phyloP scores from a whole-genome alignment of 2,888 invertebrate genomes.

The Ennomos erosarius region DNA sequence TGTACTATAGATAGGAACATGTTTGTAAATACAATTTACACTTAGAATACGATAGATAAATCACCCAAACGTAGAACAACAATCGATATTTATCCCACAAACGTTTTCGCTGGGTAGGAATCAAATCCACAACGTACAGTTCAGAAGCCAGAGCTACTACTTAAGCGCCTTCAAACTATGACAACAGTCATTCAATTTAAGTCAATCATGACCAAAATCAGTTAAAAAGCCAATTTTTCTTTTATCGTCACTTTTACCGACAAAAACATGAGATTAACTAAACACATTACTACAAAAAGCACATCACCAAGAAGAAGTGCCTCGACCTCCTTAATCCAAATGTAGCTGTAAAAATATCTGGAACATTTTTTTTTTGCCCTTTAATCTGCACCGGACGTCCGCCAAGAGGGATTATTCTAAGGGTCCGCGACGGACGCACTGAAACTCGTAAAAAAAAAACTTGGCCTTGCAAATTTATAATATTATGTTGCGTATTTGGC shows the following conservation, averaged over 20 bases:
- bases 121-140: too few relatives aligned
- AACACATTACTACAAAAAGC: slow-evolving; percentile 26
- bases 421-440: slow-evolving; percentile 22
- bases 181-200: too few relatives aligned
- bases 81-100: too few relatives aligned
- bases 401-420: slow-evolving; percentile 36
- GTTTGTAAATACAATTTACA: too few relatives aligned
- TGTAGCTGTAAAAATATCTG: slow-evolving; percentile 42
- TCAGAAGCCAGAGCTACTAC: too few relatives aligned
- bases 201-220: too few relatives aligned
- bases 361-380: slow-evolving; percentile 44
- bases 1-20: too few relatives aligned
- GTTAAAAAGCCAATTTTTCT: too few relatives aligned
- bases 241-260: not conserved
- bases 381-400: slow-evolving; percentile 43
- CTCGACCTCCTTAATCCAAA: slow-evolving; percentile 32
- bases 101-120: too few relatives aligned
- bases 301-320: slow-evolving; percentile 25
- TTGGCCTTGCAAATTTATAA: slow-evolving; percentile 15
- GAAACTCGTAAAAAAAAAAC: slow-evolving; percentile 27
- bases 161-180: too few relatives aligned
- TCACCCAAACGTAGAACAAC: too few relatives aligned
- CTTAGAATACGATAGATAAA: too few relatives aligned
- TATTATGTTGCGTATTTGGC: slow-evolving; percentile 7
- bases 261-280: slow-evolving; percentile 10